Conservation (phyloP, 2,888 invertebrate genomes). For the Orgyia antiqua region DNA sequence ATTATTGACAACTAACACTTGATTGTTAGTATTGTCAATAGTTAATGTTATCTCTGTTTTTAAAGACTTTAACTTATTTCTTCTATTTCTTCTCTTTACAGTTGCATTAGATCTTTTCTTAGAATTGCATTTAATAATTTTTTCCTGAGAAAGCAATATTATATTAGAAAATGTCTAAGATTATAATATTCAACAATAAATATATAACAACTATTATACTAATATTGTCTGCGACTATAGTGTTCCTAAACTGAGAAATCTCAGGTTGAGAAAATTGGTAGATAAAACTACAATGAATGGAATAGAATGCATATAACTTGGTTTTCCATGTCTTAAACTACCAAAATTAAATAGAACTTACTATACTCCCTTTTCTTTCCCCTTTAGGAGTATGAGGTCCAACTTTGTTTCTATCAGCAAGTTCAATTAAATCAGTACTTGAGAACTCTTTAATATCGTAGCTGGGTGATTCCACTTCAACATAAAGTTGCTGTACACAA, state of each 20-base stretch:
- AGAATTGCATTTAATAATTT: background rate
- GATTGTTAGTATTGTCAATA: background rate
- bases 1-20: constrained; percentile 6
- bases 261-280: too few species aligned
- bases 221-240: too few species aligned
- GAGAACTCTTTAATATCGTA: too few species aligned
- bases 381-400: constrained; percentile 7
- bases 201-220: too few species aligned
- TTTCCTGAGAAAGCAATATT: background rate
- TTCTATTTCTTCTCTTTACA: constrained; percentile 44
- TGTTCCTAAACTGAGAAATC: too few species aligned
- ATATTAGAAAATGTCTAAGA: too few species aligned
- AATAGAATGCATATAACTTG: too few species aligned
- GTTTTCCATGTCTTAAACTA: too few species aligned
- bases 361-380: constrained; percentile 1
- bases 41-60: constrained; percentile 1
- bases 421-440: background rate
- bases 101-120: constrained; percentile 8
- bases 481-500: constrained; percentile 1
- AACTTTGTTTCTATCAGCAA: constrained; percentile 1
- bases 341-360: too few species aligned
- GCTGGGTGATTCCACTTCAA: constrained; percentile 2
- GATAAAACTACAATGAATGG: too few species aligned
- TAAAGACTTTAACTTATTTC: constrained; percentile 37
- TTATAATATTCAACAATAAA: too few species aligned